Percentiles rank a stretch among this genome's conserved stretches.
phyloP scores from a whole-genome alignment of 2,888 invertebrate species.

The Eilema sororculum region DNA sequence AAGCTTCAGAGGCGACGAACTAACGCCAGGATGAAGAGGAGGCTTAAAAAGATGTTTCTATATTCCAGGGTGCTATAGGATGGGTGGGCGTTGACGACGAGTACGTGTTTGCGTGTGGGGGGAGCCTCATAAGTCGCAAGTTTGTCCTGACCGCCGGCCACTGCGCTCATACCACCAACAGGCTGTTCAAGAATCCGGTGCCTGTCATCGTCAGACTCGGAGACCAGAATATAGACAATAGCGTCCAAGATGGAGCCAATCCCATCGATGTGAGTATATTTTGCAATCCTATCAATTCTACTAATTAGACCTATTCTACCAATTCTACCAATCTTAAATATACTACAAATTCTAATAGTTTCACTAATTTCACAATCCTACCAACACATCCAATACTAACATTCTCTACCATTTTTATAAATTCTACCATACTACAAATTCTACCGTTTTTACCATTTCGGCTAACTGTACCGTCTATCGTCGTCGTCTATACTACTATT shows the following conservation, averaged over 20 bases:
- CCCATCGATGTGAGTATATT: conserved; percentile 73
- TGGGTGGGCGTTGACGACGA: conserved; percentile 62
- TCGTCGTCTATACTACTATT: too few relatives aligned
- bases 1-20: too few relatives aligned
- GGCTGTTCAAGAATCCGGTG: conserved; percentile 55
- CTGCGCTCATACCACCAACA: conserved; percentile 50
- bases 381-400: too few relatives aligned
- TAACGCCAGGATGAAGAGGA: too few relatives aligned
- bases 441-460: too few relatives aligned
- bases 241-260: conserved; percentile 78
- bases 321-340: background rate
- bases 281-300: background rate
- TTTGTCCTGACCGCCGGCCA: conserved; percentile 76
- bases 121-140: conserved; percentile 88
- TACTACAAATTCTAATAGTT: background rate
- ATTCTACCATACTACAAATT: too few relatives aligned
- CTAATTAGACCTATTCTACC: background rate
- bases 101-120: conserved; percentile 88
- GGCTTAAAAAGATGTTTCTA: background rate
- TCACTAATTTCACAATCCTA: background rate
- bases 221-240: conserved; percentile 84
- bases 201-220: conserved; percentile 87
- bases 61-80: conserved; percentile 71
- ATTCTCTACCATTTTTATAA: too few relatives aligned
- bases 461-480: too few relatives aligned